Evolutionary conservation across 2,797 vertebrate species (phyloP), one percentile per base, ranked within the genome.

Genomic region (Melopsittacus undulatus): DNA sequence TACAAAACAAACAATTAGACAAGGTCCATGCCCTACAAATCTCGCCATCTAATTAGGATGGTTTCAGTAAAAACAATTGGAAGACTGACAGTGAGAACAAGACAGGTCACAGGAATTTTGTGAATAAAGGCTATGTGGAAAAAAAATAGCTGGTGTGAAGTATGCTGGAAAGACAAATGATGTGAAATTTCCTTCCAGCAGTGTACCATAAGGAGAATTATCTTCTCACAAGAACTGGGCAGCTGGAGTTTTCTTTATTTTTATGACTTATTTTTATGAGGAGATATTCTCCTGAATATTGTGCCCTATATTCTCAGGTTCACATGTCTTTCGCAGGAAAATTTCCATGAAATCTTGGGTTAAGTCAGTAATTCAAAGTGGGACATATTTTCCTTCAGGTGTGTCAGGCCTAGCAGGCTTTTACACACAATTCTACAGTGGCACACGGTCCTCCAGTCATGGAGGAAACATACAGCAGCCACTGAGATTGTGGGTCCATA

Each of bases 1-100:
- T 80, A 70, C 10, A 80, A 92, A 89, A 23, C 34, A 94, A 91
- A 73, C 77, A 76, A 49, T 77, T 92, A 96, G 67, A 80, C 17
- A 73, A 84, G 52, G 68, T 91, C 78, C 45, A 87, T 24, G 11
- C 68, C 32, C 61, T 93, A 62, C 45, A 70, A 40, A 85, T 89
- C 20, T 95, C 20, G 20, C 23, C 15, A 61, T 70, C 38, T 94
- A 80, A 94, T 96, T 92, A 94, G 38, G 22, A 42, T n/a, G 6
- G 12, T 82, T 95, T 88, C 70, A 40, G 67, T 61, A 63, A 22
- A 87, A 89, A 86, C 42, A 78, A 40, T 90, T 82, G 82, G 83
- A 74, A 92, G 13, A 18, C 22, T 92, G 83, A 61, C 61, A 73
- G 29, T 46, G 22, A 36, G 45, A 94, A 23, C 29, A 89, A 56